Evolutionary conservation across 1,140 invertebrate genomes (phyloP).

Genomic region (Drosophila equinoxialis): DNA sequence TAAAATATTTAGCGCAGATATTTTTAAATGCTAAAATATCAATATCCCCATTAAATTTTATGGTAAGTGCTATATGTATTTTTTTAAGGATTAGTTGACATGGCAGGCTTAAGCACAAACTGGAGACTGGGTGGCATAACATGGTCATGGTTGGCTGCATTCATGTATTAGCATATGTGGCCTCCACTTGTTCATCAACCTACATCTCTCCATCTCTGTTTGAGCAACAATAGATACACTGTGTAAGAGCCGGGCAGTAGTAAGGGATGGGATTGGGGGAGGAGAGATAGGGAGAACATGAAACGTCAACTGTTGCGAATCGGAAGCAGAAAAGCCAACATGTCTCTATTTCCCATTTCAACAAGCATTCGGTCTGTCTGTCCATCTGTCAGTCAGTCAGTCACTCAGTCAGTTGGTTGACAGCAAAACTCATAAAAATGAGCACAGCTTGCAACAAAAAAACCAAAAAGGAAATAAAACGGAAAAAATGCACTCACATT

Average conservation of each 20-base stretch:
- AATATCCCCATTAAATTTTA: slow-evolving; percentile 20
- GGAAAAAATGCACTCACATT: slow-evolving; percentile 52
- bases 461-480: neutral
- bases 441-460: slow-evolving; percentile 73
- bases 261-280: neutral
- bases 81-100: slow-evolving; percentile 46
- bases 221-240: slow-evolving; percentile 56
- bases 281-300: slow-evolving; percentile 29
- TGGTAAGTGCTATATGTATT: slow-evolving; percentile 26
- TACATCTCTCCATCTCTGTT: slow-evolving; percentile 37
- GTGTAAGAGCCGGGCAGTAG: neutral
- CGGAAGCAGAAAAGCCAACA: slow-evolving; percentile 78
- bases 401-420: slow-evolving; percentile 13
- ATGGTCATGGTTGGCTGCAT: slow-evolving; percentile 53
- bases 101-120: slow-evolving; percentile 15
- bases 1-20: too few relatives aligned
- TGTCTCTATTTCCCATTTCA: slow-evolving; percentile 78
- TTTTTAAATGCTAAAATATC: too few relatives aligned
- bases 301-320: slow-evolving; percentile 68
- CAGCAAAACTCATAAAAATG: slow-evolving; percentile 56
- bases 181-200: slow-evolving; percentile 39
- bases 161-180: slow-evolving; percentile 78
- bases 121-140: slow-evolving; percentile 24
- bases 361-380: slow-evolving; percentile 37
- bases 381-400: slow-evolving; percentile 23